Percentiles rank a stretch among this genome's conserved stretches.
Conservation (phyloP, 1,140 invertebrate genomes). For the Artemia franciscana region DNA sequence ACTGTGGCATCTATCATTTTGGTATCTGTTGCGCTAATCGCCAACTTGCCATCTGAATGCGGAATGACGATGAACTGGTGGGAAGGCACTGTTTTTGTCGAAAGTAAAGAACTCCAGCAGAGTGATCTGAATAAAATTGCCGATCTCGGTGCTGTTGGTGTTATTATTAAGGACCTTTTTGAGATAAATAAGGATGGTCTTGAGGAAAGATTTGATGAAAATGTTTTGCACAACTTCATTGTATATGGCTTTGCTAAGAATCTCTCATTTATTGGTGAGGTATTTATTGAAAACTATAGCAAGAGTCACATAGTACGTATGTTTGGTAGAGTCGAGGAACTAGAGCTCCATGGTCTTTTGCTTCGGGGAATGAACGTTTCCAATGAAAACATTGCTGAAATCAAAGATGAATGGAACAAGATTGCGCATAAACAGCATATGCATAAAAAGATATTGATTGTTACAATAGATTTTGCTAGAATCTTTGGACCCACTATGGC, state of each 20-base stretch:
- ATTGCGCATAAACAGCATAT: neutral
- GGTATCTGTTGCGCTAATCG: neutral
- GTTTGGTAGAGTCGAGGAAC: neutral
- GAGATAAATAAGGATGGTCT: neutral
- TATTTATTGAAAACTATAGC: neutral
- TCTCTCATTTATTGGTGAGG: neutral
- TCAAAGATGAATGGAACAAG: neutral
- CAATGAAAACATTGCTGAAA: neutral
- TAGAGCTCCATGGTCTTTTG: neutral
- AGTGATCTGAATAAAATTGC: neutral
- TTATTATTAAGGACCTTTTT: neutral
- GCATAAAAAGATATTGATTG: neutral
- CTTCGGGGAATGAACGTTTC: neutral
- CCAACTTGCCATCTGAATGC: neutral
- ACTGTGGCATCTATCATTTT: neutral
- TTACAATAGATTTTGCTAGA: neutral
- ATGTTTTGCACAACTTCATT: neutral
- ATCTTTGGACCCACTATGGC: neutral
- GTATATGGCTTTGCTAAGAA: neutral
- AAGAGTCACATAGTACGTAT: neutral
- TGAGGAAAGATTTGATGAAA: neutral
- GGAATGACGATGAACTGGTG: neutral
- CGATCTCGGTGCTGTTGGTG: neutral
- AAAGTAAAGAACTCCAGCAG: neutral
- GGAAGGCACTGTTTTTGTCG: neutral